Conservation (phyloP, 2,113 vertebrate species). For the Myrmecophaga tridactyla region DNA sequence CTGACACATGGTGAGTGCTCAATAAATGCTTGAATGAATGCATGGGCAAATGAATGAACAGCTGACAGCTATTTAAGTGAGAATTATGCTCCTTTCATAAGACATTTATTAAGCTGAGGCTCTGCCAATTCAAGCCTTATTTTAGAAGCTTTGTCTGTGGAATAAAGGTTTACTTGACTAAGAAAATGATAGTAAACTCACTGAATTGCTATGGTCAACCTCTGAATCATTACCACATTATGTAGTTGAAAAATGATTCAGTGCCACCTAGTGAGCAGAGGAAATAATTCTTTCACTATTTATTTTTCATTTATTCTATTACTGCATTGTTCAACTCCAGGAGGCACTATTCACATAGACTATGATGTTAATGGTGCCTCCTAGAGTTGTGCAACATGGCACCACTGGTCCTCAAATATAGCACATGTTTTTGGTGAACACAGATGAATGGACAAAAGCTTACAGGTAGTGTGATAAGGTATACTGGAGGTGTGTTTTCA, state of each 20-base stretch:
- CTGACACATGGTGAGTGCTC: background rate
- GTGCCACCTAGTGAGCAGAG: background rate
- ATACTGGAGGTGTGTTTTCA: no score
- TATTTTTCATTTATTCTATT: no score
- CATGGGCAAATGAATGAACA: background rate
- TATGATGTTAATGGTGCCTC: background rate
- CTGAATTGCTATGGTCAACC: no score
- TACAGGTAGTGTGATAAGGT: background rate
- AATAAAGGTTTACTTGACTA: background rate
- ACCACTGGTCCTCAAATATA: background rate
- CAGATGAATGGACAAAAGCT: background rate
- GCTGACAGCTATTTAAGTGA: background rate
- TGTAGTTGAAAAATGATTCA: background rate
- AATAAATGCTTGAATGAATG: background rate
- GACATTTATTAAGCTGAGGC: background rate
- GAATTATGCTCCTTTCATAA: background rate
- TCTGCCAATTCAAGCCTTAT: background rate
- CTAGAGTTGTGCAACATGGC: no score
- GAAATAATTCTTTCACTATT: background rate
- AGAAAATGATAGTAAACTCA: background rate
- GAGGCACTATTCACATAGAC: background rate
- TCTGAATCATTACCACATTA: rapidly evolving
- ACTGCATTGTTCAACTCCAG: background rate
- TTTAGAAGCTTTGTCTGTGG: background rate
- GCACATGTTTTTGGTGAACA: background rate